phyloP scores from a whole-genome alignment of 2,113 vertebrate species.

The Callorhinus ursinus region DNA sequence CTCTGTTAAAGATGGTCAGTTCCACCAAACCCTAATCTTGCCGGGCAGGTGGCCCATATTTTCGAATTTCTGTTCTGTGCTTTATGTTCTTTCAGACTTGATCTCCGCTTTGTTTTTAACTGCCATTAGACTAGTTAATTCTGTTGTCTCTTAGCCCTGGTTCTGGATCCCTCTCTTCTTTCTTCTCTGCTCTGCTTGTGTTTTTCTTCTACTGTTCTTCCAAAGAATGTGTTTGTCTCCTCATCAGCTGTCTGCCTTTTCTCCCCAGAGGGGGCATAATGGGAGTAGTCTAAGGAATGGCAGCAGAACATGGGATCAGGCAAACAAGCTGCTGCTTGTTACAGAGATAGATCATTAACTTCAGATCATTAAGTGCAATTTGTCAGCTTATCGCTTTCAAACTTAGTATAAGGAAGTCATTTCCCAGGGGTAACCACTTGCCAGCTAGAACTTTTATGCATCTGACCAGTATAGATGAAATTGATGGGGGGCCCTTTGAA shows the following conservation, averaged over 20 bases:
- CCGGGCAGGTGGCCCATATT: neutral
- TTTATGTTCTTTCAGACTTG: neutral
- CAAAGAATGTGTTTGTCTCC: neutral
- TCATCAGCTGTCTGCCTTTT: neutral
- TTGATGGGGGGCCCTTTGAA: neutral
- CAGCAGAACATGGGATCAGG: neutral
- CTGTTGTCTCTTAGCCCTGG: neutral
- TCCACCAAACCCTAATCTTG: neutral
- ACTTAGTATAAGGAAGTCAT: slow-evolving; percentile 36
- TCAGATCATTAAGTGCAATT: neutral
- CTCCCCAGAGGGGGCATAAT: neutral
- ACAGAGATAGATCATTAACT: slow-evolving; percentile 32
- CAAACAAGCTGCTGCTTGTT: neutral
- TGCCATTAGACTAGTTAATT: neutral
- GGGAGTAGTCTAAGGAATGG: neutral
- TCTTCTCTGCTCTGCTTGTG: neutral
- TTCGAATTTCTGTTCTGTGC: neutral
- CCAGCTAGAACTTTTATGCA: neutral
- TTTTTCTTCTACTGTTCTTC: neutral
- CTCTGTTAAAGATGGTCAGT: neutral
- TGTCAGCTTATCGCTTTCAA: slow-evolving; percentile 38
- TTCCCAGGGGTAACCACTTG: neutral
- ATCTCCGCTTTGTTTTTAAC: neutral
- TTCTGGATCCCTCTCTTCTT: neutral
- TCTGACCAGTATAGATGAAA: neutral